Conservation (phyloP, 2,113 vertebrate genomes). For the Cyprinodon brontotheroides region DNA sequence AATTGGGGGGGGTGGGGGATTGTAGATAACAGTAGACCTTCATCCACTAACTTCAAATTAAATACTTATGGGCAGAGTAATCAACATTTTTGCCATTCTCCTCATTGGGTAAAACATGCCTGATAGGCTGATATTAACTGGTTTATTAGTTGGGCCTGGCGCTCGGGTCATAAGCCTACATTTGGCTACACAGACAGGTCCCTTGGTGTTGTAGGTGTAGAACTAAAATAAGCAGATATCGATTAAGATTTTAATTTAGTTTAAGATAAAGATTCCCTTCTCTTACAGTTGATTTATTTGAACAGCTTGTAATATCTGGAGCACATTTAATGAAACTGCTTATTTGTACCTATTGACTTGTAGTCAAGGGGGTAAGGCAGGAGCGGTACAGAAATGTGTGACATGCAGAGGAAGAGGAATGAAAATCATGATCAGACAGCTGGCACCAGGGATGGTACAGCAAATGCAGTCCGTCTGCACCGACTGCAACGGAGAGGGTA, state of each 20-base stretch:
- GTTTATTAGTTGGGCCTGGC: no score
- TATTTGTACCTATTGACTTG: conserved; percentile 37
- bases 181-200: no score
- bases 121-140: no score
- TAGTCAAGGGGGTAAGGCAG: conserved; percentile 96
- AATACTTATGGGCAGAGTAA: no score
- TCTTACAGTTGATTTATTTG: neutral
- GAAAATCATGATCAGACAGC: conserved; percentile 96
- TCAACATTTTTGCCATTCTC: no score
- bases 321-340: neutral
- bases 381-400: conserved; percentile 95
- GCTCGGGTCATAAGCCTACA: no score
- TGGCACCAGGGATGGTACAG: conserved; percentile 98
- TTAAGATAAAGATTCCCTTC: neutral
- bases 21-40: no score
- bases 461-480: conserved; percentile 99
- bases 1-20: no score
- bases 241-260: neutral
- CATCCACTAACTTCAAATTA: no score
- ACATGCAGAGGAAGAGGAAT: conserved; percentile 94
- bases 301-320: neutral
- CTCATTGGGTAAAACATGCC: no score
- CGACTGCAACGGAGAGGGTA: conserved; percentile 98
- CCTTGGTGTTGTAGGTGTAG: no score
- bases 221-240: no score